Base-by-base conservation (phyloP, 2,888 invertebrate species). In the Apamea anceps region DNA sequence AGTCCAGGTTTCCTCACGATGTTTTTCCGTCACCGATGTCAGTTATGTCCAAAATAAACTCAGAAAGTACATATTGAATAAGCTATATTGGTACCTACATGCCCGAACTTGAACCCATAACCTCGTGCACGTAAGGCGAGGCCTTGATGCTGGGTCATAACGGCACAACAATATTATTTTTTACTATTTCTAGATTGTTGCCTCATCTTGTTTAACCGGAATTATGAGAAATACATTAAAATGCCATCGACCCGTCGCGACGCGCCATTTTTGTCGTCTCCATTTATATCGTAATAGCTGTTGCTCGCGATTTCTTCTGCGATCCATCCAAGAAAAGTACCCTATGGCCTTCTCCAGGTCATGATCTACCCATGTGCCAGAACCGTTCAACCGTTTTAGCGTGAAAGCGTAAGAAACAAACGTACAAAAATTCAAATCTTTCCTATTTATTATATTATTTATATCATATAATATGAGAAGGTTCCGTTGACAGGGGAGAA, bases 141-240 rank as follows among this genome's bases (percentile, higher is more conserved):
- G 32, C 32, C 51, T 71, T 54, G 71, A 71, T 15, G 51, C 15
- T 32, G 25, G 5, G 51, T 51, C 71, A 32, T 25, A 25, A 51
- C 25, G 2, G 10, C 25, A 15, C 32, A 1, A 54, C 2, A 48
- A 48, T 28, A 25, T 71, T 0, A 10, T 54, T 25, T 32, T 71
- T 51, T 60, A 42, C 51, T 73, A 18, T 57, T 73, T 54, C 1
- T 73, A 73, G 42, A 2, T 37, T 48, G 21, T 28, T 63, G 1
- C 51, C 8, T 63, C 21, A 79, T 79, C 68, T 62, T 28, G 68
- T 62, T 28, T 25, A 79, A 79, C 79, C 79, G 78, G 79, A 62
- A 68, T 77, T 45, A 42, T 77, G 13, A 25, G 51, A 32, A 65
- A 77, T 77, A 57, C 7, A 42, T 77, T 51, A 15, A 62, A 79